Conservation (phyloP, 2,797 vertebrate species). For the Sternarchorhynchus goeldii region DNA sequence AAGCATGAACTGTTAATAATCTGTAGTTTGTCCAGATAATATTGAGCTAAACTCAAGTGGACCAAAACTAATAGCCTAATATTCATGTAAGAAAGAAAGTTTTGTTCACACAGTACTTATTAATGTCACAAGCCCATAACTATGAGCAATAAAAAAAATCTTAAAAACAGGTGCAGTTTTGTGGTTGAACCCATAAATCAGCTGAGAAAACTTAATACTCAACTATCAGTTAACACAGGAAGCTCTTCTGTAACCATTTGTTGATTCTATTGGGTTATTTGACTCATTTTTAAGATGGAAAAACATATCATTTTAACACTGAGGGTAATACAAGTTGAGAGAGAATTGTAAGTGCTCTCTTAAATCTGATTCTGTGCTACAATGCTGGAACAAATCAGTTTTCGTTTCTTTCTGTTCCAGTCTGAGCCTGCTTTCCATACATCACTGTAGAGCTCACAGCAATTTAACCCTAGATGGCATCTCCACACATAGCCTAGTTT, state of each 20-base stretch:
- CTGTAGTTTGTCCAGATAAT: neutral
- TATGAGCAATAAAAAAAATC: neutral
- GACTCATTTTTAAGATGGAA: neutral
- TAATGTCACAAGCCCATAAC: neutral
- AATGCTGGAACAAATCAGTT: slow-evolving; percentile 5
- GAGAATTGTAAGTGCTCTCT: neutral
- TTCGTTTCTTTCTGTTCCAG: slow-evolving; percentile 1
- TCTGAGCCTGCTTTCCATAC: too few relatives aligned
- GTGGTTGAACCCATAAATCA: neutral
- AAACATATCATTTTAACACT: neutral
- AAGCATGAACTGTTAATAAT: neutral
- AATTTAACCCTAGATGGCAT: neutral
- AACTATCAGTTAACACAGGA: neutral
- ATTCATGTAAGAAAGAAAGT: neutral
- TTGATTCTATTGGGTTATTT: neutral
- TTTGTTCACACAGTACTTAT: neutral
- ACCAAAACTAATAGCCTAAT: slow-evolving; percentile 2
- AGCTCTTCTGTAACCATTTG: too few relatives aligned
- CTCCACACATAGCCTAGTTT: neutral
- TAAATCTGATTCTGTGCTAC: neutral
- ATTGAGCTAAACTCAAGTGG: neutral
- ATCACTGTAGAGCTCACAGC: neutral
- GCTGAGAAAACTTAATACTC: neutral
- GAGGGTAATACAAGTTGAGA: neutral
- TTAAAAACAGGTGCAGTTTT: slow-evolving; percentile 1